These are phyloP conservation scores for Lophura swinhoii DNA, from an alignment of 2,797 vertebrate species.

Conservation along the genomic window DNA sequence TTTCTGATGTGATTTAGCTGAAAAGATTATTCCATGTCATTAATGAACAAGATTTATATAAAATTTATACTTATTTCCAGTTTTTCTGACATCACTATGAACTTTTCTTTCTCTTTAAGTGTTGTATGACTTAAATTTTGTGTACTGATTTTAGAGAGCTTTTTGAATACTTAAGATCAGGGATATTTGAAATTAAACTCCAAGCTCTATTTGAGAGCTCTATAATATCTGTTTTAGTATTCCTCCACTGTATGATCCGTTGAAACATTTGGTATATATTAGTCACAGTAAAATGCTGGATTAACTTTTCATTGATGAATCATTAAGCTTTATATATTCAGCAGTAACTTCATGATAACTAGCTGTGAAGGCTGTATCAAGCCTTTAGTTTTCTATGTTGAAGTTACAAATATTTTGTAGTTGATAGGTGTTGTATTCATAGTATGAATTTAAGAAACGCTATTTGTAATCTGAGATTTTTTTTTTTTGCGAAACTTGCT, in stretches of 20 bases:
- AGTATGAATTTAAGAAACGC: not conserved
- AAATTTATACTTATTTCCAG: not conserved
- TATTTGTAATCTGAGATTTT: constrained; percentile 10
- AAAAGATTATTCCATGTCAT: not conserved
- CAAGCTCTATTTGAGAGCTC: not conserved
- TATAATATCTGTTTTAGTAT: not conserved
- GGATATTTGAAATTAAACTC: not conserved
- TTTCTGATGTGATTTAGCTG: not conserved
- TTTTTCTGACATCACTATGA: not conserved
- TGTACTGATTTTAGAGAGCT: not conserved
- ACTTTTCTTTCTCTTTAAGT: not conserved
- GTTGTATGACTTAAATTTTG: not conserved
- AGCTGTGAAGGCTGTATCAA: not conserved
- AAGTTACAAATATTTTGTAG: not conserved
- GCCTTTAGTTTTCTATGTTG: not conserved
- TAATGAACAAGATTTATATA: not conserved
- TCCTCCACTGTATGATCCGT: not conserved
- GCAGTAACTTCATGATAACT: not conserved
- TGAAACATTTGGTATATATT: not conserved
- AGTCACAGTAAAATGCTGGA: not conserved
- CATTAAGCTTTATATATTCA: not conserved
- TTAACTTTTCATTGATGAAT: not conserved
- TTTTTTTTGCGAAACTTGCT: constrained; percentile 20
- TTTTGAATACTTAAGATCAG: not conserved
- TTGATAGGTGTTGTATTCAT: not conserved